These are phyloP conservation scores for Gastracanthus pulcherrimus DNA, from an alignment of 2,888 invertebrate genomes.

Conservation along the genomic window DNA sequence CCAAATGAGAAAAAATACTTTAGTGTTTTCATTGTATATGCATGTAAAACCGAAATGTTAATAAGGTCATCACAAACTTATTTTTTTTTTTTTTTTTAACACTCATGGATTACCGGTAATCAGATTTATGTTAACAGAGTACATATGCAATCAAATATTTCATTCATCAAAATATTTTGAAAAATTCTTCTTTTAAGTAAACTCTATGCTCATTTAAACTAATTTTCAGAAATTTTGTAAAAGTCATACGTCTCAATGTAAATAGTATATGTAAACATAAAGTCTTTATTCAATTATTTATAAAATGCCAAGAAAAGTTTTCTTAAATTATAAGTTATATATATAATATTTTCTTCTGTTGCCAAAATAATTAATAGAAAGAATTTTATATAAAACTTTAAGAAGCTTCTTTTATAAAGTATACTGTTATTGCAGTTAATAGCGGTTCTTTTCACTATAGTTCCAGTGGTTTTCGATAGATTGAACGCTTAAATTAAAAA, in stretches of 20 bases:
- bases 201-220: too few relatives aligned
- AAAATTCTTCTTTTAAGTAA: too few relatives aligned
- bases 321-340: background rate
- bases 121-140: background rate
- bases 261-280: too few relatives aligned
- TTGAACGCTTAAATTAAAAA: background rate
- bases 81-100: background rate
- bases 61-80: background rate
- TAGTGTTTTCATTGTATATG: too few relatives aligned
- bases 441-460: constrained; percentile 1
- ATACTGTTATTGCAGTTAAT: constrained; percentile 6
- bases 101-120: background rate
- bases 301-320: background rate
- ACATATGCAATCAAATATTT: background rate
- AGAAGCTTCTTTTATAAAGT: too few relatives aligned
- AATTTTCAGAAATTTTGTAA: too few relatives aligned
- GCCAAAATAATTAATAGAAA: too few relatives aligned
- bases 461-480: constrained; percentile 75
- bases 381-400: background rate
- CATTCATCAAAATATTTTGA: background rate
- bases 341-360: too few relatives aligned
- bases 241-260: too few relatives aligned
- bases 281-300: background rate
- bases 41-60: too few relatives aligned
- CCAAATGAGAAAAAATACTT: too few relatives aligned